These are phyloP conservation scores for Portevinia maculata DNA, from an alignment of 2,888 invertebrate species.

Conservation along the genomic window DNA sequence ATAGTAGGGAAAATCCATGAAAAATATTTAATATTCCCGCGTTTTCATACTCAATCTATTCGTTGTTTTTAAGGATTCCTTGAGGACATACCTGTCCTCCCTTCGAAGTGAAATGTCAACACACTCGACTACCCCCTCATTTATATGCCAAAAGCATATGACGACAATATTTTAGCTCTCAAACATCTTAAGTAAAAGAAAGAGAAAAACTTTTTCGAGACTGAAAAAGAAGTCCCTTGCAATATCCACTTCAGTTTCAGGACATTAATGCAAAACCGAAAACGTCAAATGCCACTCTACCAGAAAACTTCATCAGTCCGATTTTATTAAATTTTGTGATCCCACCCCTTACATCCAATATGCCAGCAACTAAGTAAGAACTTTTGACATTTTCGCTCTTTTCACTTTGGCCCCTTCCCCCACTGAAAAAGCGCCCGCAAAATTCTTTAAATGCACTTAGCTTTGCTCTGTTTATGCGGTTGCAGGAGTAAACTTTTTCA, in stretches of 20 bases:
- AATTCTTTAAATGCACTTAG: constrained; percentile 30
- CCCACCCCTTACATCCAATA: not conserved
- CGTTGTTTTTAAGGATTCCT: too few relatives aligned
- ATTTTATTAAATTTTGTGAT: constrained; percentile 66
- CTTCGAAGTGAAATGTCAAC: not conserved
- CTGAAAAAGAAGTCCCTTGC: constrained; percentile 47
- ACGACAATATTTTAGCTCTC: constrained; percentile 4
- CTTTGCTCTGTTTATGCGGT: constrained; percentile 46
- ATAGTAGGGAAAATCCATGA: too few relatives aligned
- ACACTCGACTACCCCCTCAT: not conserved
- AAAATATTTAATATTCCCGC: too few relatives aligned
- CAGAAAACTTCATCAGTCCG: constrained; percentile 45
- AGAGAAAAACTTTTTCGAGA: constrained; percentile 6
- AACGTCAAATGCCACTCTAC: constrained; percentile 52
- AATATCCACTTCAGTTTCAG: constrained; percentile 42
- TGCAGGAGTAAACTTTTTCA: constrained; percentile 29
- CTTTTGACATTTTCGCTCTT: constrained; percentile 53
- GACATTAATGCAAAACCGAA: constrained; percentile 35
- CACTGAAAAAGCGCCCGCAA: not conserved
- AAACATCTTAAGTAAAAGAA: not conserved
- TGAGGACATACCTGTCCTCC: not conserved
- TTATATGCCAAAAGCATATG: constrained; percentile 31
- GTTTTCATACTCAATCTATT: too few relatives aligned
- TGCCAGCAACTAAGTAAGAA: constrained; percentile 4
- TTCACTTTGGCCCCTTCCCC: not conserved